Conservation (phyloP, 2,888 invertebrate species). For the Zygothrica quintamaculata region DNA sequence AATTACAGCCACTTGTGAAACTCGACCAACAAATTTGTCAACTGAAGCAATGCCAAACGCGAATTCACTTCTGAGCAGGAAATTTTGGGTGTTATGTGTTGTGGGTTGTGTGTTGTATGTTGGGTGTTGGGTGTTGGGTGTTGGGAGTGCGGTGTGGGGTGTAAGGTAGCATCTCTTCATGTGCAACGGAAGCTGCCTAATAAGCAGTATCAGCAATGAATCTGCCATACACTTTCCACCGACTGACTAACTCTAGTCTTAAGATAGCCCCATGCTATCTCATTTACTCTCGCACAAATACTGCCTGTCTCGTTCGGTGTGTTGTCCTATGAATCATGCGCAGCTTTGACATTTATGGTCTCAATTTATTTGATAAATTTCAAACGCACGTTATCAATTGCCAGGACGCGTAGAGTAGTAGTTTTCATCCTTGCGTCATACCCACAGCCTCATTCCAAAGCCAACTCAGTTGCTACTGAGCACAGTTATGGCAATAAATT, state of each 20-base stretch:
- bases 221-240: constrained; percentile 2
- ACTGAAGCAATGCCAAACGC: constrained; percentile 26
- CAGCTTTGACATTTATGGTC: constrained; percentile 80
- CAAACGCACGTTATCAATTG: constrained; percentile 82
- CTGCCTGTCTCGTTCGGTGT: neutral
- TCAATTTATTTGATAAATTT: constrained; percentile 82
- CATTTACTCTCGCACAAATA: constrained; percentile 1
- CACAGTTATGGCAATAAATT: constrained; percentile 72
- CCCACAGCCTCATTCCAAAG: constrained; percentile 2
- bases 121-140: constrained; percentile 5
- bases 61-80: constrained; percentile 43
- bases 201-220: constrained; percentile 46
- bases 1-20: constrained; percentile 41
- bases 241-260: neutral
- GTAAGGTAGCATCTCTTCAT: constrained; percentile 30
- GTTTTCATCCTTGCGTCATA: constrained; percentile 10
- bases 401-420: constrained; percentile 35
- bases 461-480: neutral
- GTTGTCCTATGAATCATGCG: constrained; percentile 69
- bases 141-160: constrained; percentile 2
- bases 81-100: constrained; percentile 3
- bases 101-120: no score
- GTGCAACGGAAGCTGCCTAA: constrained; percentile 63
- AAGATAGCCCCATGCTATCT: neutral
- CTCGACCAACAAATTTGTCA: constrained; percentile 56